Evolutionary conservation across 1,140 invertebrate species (phyloP), one percentile per base, ranked within the genome.

Genomic region (Diachasmimorpha longicaudata): DNA sequence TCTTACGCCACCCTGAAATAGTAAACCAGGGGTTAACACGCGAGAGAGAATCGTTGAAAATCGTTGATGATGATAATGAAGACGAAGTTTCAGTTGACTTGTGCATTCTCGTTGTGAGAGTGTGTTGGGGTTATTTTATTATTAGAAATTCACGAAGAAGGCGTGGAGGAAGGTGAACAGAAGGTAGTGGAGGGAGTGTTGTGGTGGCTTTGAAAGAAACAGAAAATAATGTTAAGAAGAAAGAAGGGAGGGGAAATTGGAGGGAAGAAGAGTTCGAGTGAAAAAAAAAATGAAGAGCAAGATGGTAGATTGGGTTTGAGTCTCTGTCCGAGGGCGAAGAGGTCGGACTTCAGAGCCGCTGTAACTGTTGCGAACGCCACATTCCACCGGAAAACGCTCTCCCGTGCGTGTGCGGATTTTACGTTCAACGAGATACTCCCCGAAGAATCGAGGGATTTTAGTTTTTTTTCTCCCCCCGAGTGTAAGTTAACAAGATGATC

Each of bases 301-400:
- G 67, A 16, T 2, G 52, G 25, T 72, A 39, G n/a, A 31, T 31
- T 31, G 70, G 66, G 13, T 55, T 81, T 83, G 79, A 76, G 81
- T 82, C 79, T 80, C 48, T n/a, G 77, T 76, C 79, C 82, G 31
- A 79, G 80, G 81, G 80, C 79, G 76, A 79, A 78, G 78, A 81
- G 75, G 75, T 82, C 76, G 80, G 80, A 82, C 82, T 78, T 88
- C 87, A 90, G 89, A 90, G 89, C 88, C 84, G 88, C 87, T 86
- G 81, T 84, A 88, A 88, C 85, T 85, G 85, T 85, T 84, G 89
- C 88, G 89, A 89, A 89, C 89, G 90, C 88, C 86, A 90, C 90
- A 90, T 90, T 90, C 90, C 90, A 90, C 86, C 88, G 83, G 86
- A 77, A 83, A 84, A 81, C 83, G 82, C 82, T 81, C 78, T 78